Evolutionary conservation across 2,797 vertebrate species (phyloP), one percentile per base, ranked within the genome.

Genomic region (Pempheris klunzingeri): DNA sequence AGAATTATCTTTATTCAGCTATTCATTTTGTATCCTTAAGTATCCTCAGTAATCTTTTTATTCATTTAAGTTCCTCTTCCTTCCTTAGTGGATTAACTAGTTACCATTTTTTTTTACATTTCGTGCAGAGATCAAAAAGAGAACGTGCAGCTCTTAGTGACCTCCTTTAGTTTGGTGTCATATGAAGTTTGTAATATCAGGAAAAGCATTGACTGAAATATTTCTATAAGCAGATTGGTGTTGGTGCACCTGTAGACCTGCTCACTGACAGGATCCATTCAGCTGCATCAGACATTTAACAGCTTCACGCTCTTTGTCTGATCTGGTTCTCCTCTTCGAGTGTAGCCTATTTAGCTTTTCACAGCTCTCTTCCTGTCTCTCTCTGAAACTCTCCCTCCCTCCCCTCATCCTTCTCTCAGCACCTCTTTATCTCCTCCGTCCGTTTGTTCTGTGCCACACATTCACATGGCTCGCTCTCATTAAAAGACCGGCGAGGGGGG

Each of bases 401-500:
- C 28, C 4, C 32, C 62, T 81, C 75, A 65, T 71, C 72, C 18
- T 4, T 44, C 80, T 71, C 53, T 83, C 68, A 57, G 58, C 84
- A 67, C 73, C 86, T 87, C 80, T 88, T 87, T 44, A 88, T 88
- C 87, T 84, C 38, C 13, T 67, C 80, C 18, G 69, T 68, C 80
- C 73, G 80, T 78, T 83, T 85, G 81, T 74, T 78, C 81, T 76
- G 72, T 11, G 81, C 43, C 44, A 78, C 87, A 83, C 65, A 44
- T 73, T 79, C 76, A 76, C 68, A 55, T 20, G 6, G 30, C 78
- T 69, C 14, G 66, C 52, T 74, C 83, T 81, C 75, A 91, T 90
- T 92, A 90, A 69, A 61, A 74, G 78, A 80, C 41, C 10, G 20
- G 26, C 22, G 71, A 74, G 60, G 43, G 60, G 68, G 61, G 18